Evolutionary conservation across 1,140 invertebrate genomes (phyloP), one percentile per base, ranked within the genome.

Genomic region (Scaptomyza montana): DNA sequence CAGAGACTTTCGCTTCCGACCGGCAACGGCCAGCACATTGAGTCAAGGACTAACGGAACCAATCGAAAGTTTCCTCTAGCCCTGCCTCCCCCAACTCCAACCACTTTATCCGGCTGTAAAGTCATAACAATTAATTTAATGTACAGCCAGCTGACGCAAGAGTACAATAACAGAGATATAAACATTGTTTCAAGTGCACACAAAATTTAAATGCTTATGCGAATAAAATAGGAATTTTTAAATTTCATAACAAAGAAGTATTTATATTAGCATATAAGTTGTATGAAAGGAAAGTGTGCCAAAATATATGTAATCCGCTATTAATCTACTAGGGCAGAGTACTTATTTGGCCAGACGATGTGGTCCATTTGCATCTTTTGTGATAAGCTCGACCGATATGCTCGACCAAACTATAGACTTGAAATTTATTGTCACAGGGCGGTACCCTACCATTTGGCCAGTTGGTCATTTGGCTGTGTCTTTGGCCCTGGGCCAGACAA

Each of bases 381-480:
- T 54, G 45, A 66, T 66, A 49, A 54, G 69, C 63, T 43, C 60
- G 39, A 43, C 12, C 39, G 39, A 43, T 43, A 59, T 46, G 59
- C 39, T 51, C 60, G 66, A 46, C 54, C 43, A 63, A 66, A 53
- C 69, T 64, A 43, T 54, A 12, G 46, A 50, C 55, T 46, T 41
- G 28, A 57, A 77, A 77, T 78, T 68, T 77, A 76, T 72, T 78
- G 62, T 76, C 62, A 50, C 30, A 43, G 68, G 77, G 77, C 74
- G 68, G 28, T 10, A 39, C 39, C 53, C 53, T 49, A 30, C 43
- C 59, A 69, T 74, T 74, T 74, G 57, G 39, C 36, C 59, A 69
- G 69, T 74, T 74, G 57, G 65, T 19, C 59, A 33, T 39, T 66
- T 43, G 51, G 57, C 39, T 36, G 50, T 36, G 33, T 9, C 7